These are phyloP conservation scores for Hyposmocoma kahamanoa DNA, from an alignment of 1,140 invertebrate species.

Conservation along the genomic window DNA sequence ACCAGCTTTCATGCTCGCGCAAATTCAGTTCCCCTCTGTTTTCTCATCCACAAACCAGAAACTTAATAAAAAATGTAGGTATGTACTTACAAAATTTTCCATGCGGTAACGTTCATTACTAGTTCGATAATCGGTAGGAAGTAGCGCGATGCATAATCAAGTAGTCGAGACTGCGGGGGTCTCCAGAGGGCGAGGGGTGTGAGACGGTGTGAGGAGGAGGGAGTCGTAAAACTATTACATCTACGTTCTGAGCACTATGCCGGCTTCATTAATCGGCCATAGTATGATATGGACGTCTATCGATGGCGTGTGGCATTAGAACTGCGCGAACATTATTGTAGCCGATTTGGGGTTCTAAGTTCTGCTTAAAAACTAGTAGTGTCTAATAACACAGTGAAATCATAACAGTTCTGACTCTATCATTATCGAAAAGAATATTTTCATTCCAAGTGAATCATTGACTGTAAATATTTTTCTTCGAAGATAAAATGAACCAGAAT, in stretches of 20 bases:
- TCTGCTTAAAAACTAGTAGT: no score
- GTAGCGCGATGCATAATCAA: constrained; percentile 67
- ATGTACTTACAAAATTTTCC: constrained; percentile 41
- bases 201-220: constrained; percentile 23
- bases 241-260: constrained; percentile 53
- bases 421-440: no score
- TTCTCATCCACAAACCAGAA: no score
- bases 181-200: constrained; percentile 17
- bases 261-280: constrained; percentile 69
- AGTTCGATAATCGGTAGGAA: constrained; percentile 68
- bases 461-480: no score
- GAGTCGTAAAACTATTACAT: constrained; percentile 70
- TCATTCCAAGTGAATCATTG: no score
- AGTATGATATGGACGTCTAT: constrained; percentile 35
- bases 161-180: constrained; percentile 42
- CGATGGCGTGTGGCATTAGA: not conserved
- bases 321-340: no score
- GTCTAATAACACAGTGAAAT: no score
- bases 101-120: constrained; percentile 59
- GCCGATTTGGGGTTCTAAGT: no score
- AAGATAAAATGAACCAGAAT: no score
- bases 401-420: no score
- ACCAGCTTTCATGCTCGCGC: no score
- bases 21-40: no score
- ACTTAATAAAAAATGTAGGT: constrained; percentile 5